These are phyloP conservation scores for Glossophaga mutica DNA, from an alignment of 2,797 vertebrate species.

Conservation along the genomic window DNA sequence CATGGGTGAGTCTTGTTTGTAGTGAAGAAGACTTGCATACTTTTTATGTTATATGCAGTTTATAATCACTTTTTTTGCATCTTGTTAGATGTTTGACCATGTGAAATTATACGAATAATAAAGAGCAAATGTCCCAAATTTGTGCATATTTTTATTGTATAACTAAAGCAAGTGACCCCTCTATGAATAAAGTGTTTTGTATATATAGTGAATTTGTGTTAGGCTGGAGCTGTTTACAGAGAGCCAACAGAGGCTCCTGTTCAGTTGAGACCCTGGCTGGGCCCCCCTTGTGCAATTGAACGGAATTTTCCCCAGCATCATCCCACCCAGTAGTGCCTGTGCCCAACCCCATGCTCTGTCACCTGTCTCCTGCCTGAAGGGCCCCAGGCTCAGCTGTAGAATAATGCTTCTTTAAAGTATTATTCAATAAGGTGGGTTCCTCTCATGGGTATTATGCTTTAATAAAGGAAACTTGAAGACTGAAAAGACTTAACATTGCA, in stretches of 20 bases:
- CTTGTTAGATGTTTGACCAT: background rate
- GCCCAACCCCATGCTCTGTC: background rate
- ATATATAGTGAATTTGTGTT: background rate
- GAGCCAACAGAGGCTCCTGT: background rate
- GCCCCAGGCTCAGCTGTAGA: background rate
- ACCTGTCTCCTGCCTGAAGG: background rate
- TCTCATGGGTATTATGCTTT: background rate
- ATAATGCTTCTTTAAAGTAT: slow-evolving; percentile 38
- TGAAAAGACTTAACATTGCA: background rate
- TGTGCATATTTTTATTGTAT: background rate
- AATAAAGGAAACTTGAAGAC: slow-evolving; percentile 3
- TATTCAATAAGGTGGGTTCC: slow-evolving; percentile 38
- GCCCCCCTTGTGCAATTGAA: background rate
- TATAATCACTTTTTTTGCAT: background rate
- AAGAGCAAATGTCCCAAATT: background rate
- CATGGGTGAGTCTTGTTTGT: background rate
- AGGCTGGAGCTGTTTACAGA: background rate
- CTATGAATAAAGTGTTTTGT: background rate
- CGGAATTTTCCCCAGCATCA: background rate
- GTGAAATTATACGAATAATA: background rate
- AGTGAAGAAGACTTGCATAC: background rate
- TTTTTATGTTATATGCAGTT: background rate
- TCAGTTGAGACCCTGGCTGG: background rate
- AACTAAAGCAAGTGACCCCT: background rate
- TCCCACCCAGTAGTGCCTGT: background rate